phyloP scores from a whole-genome alignment of 1,140 invertebrate species.

The Drosophila tropicalis region DNA sequence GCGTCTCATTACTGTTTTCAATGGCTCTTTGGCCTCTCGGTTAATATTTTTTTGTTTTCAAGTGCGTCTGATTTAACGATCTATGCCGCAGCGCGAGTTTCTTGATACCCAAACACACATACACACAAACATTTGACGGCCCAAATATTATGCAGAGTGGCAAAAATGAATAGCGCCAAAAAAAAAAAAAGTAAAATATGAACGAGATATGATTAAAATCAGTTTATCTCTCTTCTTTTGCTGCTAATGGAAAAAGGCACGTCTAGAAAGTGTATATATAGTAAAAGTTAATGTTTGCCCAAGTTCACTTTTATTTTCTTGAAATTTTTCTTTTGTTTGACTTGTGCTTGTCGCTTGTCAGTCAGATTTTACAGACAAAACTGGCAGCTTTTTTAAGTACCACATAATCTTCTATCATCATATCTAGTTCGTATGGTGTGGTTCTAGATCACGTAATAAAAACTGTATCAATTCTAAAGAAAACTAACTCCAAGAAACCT shows the following conservation, averaged over 20 bases:
- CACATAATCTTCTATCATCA: background rate
- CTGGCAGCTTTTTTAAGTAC: too few relatives aligned
- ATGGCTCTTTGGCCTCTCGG: conserved; percentile 43
- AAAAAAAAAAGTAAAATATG: background rate
- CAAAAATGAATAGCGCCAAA: background rate
- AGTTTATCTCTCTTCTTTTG: background rate
- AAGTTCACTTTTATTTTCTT: conserved; percentile 15
- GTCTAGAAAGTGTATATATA: background rate
- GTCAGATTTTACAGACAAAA: background rate
- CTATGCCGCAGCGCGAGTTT: conserved; percentile 33
- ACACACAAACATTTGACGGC: background rate
- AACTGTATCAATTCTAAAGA: background rate
- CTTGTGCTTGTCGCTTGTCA: conserved; percentile 1
- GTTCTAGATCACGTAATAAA: background rate
- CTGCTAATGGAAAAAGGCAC: conserved; percentile 12
- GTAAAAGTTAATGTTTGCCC: conserved; percentile 4
- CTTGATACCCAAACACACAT: background rate
- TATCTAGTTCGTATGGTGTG: background rate
- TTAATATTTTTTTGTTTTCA: conserved; percentile 48
- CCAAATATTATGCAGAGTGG: conserved; percentile 27
- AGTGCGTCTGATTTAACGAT: conserved; percentile 57
- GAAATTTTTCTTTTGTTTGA: conserved; percentile 3
- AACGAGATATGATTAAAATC: conserved; percentile 5
- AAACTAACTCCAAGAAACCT: too few relatives aligned
- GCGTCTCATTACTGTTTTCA: conserved; percentile 57